These are phyloP conservation scores for Nomada lathburiana DNA, from an alignment of 2,888 invertebrate genomes.

Conservation along the genomic window DNA sequence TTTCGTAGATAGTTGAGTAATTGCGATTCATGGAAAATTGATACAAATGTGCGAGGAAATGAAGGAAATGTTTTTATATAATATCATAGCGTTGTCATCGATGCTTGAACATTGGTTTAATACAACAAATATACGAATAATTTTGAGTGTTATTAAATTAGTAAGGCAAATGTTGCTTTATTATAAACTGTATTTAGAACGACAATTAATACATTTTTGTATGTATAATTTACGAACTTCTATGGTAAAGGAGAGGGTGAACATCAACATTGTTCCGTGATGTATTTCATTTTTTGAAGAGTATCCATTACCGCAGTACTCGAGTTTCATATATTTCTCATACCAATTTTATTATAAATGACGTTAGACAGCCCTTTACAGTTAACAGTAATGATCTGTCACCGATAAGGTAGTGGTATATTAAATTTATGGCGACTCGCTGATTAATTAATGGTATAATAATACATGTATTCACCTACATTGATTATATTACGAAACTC, in stretches of 20 bases:
- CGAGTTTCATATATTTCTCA: too few relatives aligned
- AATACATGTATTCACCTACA: not conserved
- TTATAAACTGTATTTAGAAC: too few relatives aligned
- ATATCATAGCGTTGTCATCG: not conserved
- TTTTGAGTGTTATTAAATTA: too few relatives aligned
- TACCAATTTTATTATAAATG: too few relatives aligned
- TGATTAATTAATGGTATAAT: not conserved
- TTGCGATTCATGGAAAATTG: constrained; percentile 17
- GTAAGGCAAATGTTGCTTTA: too few relatives aligned
- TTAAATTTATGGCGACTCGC: not conserved
- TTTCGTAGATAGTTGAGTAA: constrained; percentile 19
- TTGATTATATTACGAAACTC: not conserved
- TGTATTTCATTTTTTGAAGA: not conserved
- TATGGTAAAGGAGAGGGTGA: too few relatives aligned
- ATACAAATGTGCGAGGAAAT: constrained; percentile 2
- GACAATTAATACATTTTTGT: too few relatives aligned
- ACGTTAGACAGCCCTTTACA: not conserved
- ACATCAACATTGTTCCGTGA: too few relatives aligned
- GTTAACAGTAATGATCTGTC: not conserved
- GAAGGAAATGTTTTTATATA: too few relatives aligned
- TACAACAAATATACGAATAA: too few relatives aligned
- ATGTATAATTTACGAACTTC: too few relatives aligned
- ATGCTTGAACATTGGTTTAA: not conserved
- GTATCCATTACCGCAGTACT: not conserved
- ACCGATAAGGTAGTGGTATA: not conserved